Evolutionary conservation across 2,113 vertebrate species (phyloP), one percentile per base, ranked within the genome.

Genomic region (Daboia siamensis): DNA sequence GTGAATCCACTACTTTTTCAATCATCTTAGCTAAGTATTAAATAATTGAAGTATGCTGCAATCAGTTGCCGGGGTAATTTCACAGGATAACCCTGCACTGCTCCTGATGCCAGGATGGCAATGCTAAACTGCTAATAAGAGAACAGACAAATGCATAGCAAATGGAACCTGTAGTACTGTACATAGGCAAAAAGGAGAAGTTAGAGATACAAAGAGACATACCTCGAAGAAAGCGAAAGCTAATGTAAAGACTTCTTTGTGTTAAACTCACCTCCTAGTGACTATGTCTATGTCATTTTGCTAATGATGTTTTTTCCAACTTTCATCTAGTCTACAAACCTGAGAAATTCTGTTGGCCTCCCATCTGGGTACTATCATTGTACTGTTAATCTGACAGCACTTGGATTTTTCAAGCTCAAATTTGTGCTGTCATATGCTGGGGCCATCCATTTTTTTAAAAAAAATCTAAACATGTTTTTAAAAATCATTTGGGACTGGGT

Each of bases 101-200:
- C 61, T 59, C 87, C 91, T 92, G 87, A 84, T 92, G 87, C 87
- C 54, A 89, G 39, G 87, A 89, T 92, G 64, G 88, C 52, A 57
- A 33, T 87, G 39, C 87, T 26, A 24, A 57, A 44, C 4, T 84
- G 69, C 87, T 85, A 87, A 84, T 89, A 57, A 92, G 91, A 52
- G 39, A 23, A 44, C 51, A 51, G 91, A 74, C 54, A 29, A 74
- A 24, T 74, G 59, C 7, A 9, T 1, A 57, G 52, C 87, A 89
- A 52, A 57, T 89, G 87, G 64, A 80, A 89, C 56, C 61, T 54
- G 80, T 24, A 52, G 33, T 29, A 26, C 24, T 57, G 21, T 56
- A 46, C 15, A 1, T 9, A 5, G 15, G 21, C 2, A 61, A 5
- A 8, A 13, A 52, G n/a, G 61, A 17, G 15, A 46, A n/a, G 17